A percentile compares a stretch with the other conserved stretches of the same genome.
Evolutionary conservation across 2,113 vertebrate species (phyloP).

Genomic region (Oreamnos americanus): DNA sequence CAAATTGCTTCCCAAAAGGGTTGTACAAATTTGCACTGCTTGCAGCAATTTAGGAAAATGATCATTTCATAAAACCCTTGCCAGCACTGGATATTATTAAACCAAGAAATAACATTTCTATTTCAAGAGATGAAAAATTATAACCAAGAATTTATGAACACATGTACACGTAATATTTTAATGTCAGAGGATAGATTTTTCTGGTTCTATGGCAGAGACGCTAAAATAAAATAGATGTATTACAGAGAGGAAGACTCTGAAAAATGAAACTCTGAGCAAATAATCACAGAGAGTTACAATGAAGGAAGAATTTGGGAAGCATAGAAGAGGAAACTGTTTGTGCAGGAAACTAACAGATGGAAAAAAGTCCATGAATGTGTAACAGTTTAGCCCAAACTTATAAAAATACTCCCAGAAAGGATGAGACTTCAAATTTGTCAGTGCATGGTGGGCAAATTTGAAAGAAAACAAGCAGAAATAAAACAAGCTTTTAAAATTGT

Average conservation of each 20-base stretch:
- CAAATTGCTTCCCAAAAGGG: slow-evolving; percentile 65
- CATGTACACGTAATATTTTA: slow-evolving; percentile 25
- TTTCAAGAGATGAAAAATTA: slow-evolving; percentile 58
- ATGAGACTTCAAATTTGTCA: slow-evolving; percentile 31
- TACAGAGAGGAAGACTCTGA: not conserved
- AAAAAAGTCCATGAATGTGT: not conserved
- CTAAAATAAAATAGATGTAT: not conserved
- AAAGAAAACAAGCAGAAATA: slow-evolving; percentile 34
- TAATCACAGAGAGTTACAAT: not conserved
- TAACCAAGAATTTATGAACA: slow-evolving; percentile 44
- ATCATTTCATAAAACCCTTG: slow-evolving; percentile 53
- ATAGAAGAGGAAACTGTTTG: not conserved
- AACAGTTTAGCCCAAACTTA: not conserved
- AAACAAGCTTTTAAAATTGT: slow-evolving; percentile 50
- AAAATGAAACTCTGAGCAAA: slow-evolving; percentile 1
- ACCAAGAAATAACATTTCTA: slow-evolving; percentile 49
- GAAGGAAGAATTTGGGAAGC: not conserved
- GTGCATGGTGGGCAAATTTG: not conserved
- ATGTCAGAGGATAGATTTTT: slow-evolving; percentile 11
- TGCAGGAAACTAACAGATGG: not conserved
- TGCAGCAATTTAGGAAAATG: slow-evolving; percentile 51
- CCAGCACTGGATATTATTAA: slow-evolving; percentile 54
- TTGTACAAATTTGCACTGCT: slow-evolving; percentile 53
- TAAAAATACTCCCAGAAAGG: not conserved
- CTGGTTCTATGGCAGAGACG: not conserved